Evolutionary conservation across 2,888 invertebrate genomes (phyloP).

Genomic region (Operophtera brumata): DNA sequence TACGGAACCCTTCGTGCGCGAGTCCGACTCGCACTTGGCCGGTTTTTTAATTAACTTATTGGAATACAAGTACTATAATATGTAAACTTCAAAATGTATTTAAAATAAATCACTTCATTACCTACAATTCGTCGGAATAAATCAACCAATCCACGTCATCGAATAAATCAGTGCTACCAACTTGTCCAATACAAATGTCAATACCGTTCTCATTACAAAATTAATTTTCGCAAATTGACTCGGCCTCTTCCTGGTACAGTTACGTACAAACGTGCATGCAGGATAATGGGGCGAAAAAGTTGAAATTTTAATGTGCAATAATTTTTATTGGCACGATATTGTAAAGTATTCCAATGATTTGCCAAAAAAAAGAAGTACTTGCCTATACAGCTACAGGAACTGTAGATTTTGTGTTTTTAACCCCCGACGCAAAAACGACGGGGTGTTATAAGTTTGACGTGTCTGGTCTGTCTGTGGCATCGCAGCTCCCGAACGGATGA

Average conservation of each 20-base stretch:
- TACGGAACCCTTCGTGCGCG: too few species aligned
- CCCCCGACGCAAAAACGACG: too few species aligned
- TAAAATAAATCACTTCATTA: neutral
- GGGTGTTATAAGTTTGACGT: too few species aligned
- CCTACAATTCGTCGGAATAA: conserved; percentile 10
- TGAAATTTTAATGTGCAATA: neutral
- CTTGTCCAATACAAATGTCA: conserved; percentile 26
- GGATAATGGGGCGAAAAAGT: neutral
- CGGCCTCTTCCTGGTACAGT: conserved; percentile 31
- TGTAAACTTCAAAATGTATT: neutral
- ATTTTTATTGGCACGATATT: neutral
- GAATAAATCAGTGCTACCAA: conserved; percentile 12
- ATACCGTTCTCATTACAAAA: conserved; percentile 36
- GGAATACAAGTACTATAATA: neutral
- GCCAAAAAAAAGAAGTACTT: too few species aligned
- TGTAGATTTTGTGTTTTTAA: too few species aligned
- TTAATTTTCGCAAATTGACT: conserved; percentile 40
- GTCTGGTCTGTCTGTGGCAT: too few species aligned
- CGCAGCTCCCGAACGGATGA: too few species aligned
- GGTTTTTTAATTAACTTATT: neutral
- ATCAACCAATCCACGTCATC: conserved; percentile 6
- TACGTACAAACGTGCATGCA: conserved; percentile 31
- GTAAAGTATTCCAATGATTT: too few species aligned
- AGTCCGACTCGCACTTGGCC: too few species aligned
- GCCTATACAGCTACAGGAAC: too few species aligned